Evolutionary conservation across 2,797 vertebrate species (phyloP).

Genomic region (Poliocrania exsul): DNA sequence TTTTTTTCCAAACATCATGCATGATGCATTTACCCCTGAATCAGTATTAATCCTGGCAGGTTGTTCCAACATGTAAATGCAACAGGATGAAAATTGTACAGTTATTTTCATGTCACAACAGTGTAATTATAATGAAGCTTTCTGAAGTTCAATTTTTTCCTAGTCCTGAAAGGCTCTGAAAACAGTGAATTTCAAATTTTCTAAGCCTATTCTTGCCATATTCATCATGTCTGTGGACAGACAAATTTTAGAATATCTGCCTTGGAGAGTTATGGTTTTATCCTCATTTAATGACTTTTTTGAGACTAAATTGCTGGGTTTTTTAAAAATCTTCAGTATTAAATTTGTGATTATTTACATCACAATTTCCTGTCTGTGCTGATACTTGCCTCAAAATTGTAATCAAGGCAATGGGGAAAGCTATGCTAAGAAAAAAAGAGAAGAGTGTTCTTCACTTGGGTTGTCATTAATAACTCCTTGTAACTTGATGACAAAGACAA

Average conservation of each 20-base stretch:
- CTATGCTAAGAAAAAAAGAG: background rate
- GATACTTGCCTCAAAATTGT: background rate
- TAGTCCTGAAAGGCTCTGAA: background rate
- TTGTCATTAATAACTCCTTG: background rate
- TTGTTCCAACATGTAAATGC: background rate
- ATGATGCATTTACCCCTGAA: background rate
- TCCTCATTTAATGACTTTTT: background rate
- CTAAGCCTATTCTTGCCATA: background rate
- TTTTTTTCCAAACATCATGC: background rate
- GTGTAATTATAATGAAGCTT: background rate
- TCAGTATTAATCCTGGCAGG: background rate
- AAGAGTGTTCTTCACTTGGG: background rate
- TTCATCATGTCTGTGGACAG: background rate
- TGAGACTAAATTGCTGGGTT: background rate
- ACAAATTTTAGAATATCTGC: background rate
- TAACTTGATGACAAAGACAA: background rate
- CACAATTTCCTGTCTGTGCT: background rate
- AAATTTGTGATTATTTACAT: background rate
- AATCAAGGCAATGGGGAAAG: background rate
- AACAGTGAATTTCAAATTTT: background rate
- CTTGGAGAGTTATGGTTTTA: background rate
- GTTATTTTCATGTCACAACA: background rate
- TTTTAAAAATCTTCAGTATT: background rate
- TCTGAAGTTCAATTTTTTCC: background rate
- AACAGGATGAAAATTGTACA: background rate